These are phyloP conservation scores for Vipera latastei DNA, from an alignment of 2,797 vertebrate species.

Conservation along the genomic window DNA sequence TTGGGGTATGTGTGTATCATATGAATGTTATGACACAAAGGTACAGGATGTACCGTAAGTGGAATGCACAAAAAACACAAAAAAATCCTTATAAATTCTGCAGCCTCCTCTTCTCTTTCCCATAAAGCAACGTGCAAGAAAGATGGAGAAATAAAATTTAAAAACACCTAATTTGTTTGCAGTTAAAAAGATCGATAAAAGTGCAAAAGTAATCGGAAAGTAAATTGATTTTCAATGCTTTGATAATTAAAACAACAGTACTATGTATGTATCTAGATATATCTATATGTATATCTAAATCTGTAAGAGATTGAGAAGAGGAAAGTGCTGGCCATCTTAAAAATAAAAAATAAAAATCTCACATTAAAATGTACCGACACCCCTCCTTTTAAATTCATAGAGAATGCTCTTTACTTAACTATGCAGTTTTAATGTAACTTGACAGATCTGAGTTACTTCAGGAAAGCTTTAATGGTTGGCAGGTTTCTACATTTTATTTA, in stretches of 20 bases:
- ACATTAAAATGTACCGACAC: slow-evolving; percentile 67
- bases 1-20: background rate
- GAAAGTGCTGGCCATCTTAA: slow-evolving; percentile 52
- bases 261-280: background rate
- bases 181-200: slow-evolving; percentile 55
- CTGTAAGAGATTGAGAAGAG: slow-evolving; percentile 49
- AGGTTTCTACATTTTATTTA: slow-evolving; percentile 95
- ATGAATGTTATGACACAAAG: background rate
- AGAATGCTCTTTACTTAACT: slow-evolving; percentile 82
- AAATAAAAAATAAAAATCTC: slow-evolving; percentile 37
- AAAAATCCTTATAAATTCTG: background rate
- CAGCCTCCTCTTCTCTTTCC: background rate
- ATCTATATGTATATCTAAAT: background rate
- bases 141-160: background rate
- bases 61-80: background rate
- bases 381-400: slow-evolving; percentile 83
- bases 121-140: background rate
- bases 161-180: slow-evolving; percentile 28
- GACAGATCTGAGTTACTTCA: slow-evolving; percentile 79
- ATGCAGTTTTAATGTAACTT: slow-evolving; percentile 86
- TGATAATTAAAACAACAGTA: slow-evolving; percentile 71
- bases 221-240: slow-evolving; percentile 67
- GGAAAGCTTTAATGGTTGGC: slow-evolving; percentile 82
- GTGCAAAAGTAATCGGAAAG: slow-evolving; percentile 59
- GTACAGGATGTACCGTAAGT: background rate